Evolutionary conservation across 2,888 invertebrate species (phyloP).

Genomic region (Eupithecia tripunctaria): DNA sequence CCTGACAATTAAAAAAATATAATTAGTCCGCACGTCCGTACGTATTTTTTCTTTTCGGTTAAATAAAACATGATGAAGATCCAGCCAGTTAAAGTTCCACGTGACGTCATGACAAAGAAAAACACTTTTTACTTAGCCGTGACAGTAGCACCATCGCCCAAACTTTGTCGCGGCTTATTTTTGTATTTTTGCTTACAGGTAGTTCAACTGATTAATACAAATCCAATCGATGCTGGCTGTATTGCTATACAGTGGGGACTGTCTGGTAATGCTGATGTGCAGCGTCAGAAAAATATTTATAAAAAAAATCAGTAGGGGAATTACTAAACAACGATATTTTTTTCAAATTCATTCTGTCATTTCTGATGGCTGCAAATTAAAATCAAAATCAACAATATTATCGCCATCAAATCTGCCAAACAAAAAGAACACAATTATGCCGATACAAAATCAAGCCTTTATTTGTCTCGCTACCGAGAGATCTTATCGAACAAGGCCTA

Average conservation of each 20-base stretch:
- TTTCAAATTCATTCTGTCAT: background rate
- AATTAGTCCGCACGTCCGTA: no score
- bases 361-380: slow-evolving; percentile 7
- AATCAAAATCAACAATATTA: background rate
- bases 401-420: slow-evolving; percentile 4
- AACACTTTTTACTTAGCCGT: no score
- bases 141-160: no score
- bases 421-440: slow-evolving; percentile 18
- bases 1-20: no score
- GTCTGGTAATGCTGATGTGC: background rate
- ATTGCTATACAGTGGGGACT: no score
- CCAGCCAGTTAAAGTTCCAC: no score
- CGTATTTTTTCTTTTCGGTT: no score
- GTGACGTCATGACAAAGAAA: no score
- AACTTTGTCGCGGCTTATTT: no score
- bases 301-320: background rate
- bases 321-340: background rate
- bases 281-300: background rate
- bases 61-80: no score
- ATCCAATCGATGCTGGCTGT: background rate
- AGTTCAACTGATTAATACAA: background rate
- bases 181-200: no score
- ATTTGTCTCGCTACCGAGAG: slow-evolving; percentile 39
- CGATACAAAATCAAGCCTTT: slow-evolving; percentile 34
- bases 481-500: slow-evolving; percentile 45